A percentile compares a stretch with the other conserved stretches of the same genome.
phyloP scores from a whole-genome alignment of 2,888 invertebrate species.

The Eupithecia inturbata region DNA sequence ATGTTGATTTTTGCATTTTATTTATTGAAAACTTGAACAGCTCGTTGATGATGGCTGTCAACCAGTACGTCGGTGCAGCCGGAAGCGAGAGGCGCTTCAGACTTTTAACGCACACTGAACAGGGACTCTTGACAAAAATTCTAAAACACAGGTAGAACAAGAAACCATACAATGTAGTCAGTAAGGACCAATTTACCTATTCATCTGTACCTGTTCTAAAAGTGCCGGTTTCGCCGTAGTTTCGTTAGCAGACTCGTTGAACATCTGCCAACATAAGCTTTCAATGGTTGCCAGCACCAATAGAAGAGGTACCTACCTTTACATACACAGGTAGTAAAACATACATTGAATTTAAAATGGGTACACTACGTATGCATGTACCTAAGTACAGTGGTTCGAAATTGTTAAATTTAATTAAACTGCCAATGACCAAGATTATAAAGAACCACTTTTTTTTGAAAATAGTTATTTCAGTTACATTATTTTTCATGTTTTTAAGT shows the following conservation, averaged over 20 bases:
- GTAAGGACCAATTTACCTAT: background rate
- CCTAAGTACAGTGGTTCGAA: background rate
- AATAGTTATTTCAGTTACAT: background rate
- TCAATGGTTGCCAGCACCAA: background rate
- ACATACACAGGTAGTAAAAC: background rate
- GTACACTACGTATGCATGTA: background rate
- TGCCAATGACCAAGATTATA: conserved; percentile 25
- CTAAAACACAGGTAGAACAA: background rate
- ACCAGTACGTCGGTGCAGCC: conserved; percentile 12
- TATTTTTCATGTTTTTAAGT: background rate
- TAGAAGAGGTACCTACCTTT: background rate
- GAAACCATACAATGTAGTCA: background rate
- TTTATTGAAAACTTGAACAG: conserved; percentile 27
- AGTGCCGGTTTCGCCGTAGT: background rate
- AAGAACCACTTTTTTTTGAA: conserved; percentile 9
- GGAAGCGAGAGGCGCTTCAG: conserved; percentile 22
- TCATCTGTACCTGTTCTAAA: background rate
- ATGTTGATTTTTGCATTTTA: conserved; percentile 30
- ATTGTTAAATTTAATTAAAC: conserved; percentile 27
- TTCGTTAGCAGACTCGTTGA: background rate
- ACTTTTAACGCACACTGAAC: background rate
- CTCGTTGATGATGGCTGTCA: conserved; percentile 4
- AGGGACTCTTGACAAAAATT: background rate
- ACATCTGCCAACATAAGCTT: background rate
- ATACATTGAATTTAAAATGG: background rate